These are phyloP conservation scores for Corythornis vintsioides DNA, from an alignment of 2,113 vertebrate genomes.

Conservation along the genomic window DNA sequence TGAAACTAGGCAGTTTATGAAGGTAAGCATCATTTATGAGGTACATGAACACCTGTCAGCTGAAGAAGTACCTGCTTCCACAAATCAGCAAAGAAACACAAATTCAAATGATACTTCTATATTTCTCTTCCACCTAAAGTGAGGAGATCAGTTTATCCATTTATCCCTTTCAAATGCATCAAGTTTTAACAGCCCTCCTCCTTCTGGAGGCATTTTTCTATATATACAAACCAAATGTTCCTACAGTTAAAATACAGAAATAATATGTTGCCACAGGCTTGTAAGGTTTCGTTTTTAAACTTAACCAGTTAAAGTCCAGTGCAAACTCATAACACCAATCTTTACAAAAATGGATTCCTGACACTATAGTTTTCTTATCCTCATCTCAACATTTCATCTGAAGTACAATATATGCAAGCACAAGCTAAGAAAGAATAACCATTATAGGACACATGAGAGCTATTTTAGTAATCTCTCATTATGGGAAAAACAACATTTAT, in stretches of 20 bases:
- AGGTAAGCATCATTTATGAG: neutral
- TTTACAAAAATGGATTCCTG: neutral
- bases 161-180: constrained; percentile 54
- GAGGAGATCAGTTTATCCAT: constrained; percentile 57
- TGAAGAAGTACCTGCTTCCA: neutral
- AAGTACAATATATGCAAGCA: neutral
- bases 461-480: constrained; percentile 49
- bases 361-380: neutral
- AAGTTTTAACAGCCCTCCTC: constrained; percentile 66
- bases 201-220: constrained; percentile 72
- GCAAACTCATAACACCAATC: neutral
- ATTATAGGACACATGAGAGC: constrained; percentile 43
- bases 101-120: neutral
- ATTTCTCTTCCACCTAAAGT: constrained; percentile 44
- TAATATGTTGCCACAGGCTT: constrained; percentile 56
- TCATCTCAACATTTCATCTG: neutral
- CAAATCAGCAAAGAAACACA: neutral
- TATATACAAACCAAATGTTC: constrained; percentile 68
- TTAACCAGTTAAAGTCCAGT: constrained; percentile 45
- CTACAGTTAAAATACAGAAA: constrained; percentile 67
- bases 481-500: constrained; percentile 51
- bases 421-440: constrained; percentile 34
- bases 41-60: neutral
- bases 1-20: neutral
- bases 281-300: constrained; percentile 34